Percentiles rank a stretch among this genome's conserved stretches.
Conservation (phyloP, 1,140 invertebrate genomes). For the Bradynema listronoti region DNA sequence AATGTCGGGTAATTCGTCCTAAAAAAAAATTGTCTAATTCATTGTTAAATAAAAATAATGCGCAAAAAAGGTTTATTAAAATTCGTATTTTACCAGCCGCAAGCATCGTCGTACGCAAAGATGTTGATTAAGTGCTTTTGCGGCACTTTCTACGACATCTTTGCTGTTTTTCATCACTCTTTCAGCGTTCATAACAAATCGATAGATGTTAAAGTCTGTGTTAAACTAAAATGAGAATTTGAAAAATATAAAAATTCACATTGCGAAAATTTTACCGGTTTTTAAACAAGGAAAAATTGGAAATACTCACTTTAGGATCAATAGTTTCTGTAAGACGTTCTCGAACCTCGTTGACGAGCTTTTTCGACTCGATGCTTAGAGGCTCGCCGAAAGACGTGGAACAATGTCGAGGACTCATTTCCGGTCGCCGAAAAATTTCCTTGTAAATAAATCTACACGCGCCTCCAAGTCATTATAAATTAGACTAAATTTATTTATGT, state of each 20-base stretch:
- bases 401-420: no score
- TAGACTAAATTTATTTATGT: no score
- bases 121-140: conserved; percentile 48
- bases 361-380: conserved; percentile 46
- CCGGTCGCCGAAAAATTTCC: no score
- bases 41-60: not conserved
- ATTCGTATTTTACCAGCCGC: conserved; percentile 36
- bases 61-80: not conserved
- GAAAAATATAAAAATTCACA: not conserved
- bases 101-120: conserved; percentile 50
- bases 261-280: not conserved
- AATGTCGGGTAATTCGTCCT: conserved; percentile 49
- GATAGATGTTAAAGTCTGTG: conserved; percentile 57
- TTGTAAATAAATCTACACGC: no score
- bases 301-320: conserved; percentile 46
- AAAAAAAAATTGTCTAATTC: conserved; percentile 14
- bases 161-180: conserved; percentile 37
- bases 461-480: no score
- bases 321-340: conserved; percentile 41
- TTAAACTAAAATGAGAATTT: conserved; percentile 43
- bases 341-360: conserved; percentile 55
- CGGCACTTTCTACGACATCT: conserved; percentile 50
- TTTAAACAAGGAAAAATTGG: not conserved
- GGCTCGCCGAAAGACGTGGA: conserved; percentile 47
- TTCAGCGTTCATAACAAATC: conserved; percentile 51